These are phyloP conservation scores for Bradynema listronoti DNA, from an alignment of 1,140 invertebrate genomes.

Conservation along the genomic window DNA sequence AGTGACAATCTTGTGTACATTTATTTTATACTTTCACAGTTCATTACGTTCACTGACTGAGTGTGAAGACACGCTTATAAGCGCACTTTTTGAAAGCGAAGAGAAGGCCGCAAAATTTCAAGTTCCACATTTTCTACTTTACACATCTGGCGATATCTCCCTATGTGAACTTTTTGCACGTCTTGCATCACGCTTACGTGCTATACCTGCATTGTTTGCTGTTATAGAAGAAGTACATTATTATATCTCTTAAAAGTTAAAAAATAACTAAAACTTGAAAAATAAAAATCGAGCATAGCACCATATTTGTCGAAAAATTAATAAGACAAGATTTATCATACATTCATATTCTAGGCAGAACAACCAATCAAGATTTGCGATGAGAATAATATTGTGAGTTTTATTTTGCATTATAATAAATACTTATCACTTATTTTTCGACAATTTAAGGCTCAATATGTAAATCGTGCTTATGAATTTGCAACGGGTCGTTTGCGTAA, in stretches of 20 bases:
- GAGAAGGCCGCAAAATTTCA: not conserved
- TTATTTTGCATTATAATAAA: too few relatives aligned
- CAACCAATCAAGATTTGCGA: conserved; percentile 58
- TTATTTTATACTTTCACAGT: not conserved
- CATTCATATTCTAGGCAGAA: conserved; percentile 34
- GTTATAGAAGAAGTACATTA: conserved; percentile 51
- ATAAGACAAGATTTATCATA: not conserved
- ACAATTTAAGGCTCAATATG: conserved; percentile 47
- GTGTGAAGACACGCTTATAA: not conserved
- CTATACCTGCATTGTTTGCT: conserved; percentile 53
- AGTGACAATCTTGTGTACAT: not conserved
- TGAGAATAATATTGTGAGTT: conserved; percentile 50
- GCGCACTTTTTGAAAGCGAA: conserved; percentile 10
- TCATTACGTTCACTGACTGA: not conserved
- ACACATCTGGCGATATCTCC: conserved; percentile 36
- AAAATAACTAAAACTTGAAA: too few relatives aligned
- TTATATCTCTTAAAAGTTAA: too few relatives aligned
- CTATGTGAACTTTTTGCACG: conserved; percentile 52
- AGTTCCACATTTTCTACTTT: conserved; percentile 36
- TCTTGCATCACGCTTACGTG: conserved; percentile 44
- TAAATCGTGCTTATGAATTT: conserved; percentile 52
- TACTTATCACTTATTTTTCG: too few relatives aligned
- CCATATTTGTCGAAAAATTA: not conserved
- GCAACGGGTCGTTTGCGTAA: conserved; percentile 43
- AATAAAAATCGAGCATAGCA: too few relatives aligned